phyloP scores from a whole-genome alignment of 2,113 vertebrate species.

The Dolichotis patagonum region DNA sequence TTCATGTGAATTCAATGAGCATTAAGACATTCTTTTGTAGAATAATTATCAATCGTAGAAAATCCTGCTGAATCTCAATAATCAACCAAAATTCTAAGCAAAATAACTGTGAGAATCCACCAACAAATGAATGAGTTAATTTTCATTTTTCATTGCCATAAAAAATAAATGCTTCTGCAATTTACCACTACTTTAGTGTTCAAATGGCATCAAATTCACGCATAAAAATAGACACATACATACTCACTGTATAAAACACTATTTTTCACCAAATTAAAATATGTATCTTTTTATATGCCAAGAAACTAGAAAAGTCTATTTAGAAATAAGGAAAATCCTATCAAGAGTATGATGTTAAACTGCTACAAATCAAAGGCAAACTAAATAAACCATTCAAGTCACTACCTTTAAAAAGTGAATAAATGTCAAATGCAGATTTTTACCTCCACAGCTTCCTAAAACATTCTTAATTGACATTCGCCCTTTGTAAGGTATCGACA shows the following conservation, averaged over 20 bases:
- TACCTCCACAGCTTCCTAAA: neutral
- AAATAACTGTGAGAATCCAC: constrained; percentile 33
- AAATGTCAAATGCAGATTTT: neutral
- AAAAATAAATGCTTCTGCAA: neutral
- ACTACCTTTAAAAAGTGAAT: neutral
- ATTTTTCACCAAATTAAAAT: constrained; percentile 46
- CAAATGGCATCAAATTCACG: constrained; percentile 28
- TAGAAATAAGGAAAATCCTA: constrained; percentile 8
- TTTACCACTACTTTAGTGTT: neutral
- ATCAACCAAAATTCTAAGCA: constrained; percentile 51
- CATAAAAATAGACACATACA: neutral
- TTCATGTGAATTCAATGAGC: constrained; percentile 57
- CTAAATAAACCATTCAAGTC: neutral
- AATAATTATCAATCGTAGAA: constrained; percentile 18
- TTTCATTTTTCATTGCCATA: constrained; percentile 15
- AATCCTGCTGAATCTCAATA: constrained; percentile 39
- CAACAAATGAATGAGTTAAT: neutral
- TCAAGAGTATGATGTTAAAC: neutral
- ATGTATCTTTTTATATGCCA: neutral
- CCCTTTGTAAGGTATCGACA: neutral
- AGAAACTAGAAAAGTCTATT: constrained; percentile 9
- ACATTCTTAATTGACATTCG: neutral
- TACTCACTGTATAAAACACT: neutral
- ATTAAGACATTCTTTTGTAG: neutral
- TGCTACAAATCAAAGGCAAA: constrained; percentile 44